A percentile compares a stretch with the other conserved stretches of the same genome.
These are phyloP conservation scores for Microctenopoma steveboyesi DNA, from an alignment of 2,797 vertebrate species.

Conservation along the genomic window DNA sequence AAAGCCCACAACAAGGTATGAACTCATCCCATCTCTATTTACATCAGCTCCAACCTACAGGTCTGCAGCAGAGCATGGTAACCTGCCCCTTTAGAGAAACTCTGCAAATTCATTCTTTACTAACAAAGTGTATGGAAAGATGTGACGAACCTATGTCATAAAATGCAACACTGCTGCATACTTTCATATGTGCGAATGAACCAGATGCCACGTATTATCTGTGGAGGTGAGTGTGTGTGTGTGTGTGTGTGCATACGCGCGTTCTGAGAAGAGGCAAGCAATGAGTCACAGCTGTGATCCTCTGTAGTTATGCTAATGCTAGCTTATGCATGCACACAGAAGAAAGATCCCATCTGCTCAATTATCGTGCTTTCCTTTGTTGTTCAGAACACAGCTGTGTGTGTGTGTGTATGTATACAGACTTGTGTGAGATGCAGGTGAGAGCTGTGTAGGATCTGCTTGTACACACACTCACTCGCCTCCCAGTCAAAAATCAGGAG, in stretches of 20 bases:
- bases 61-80: constrained; percentile 1
- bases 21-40: too few relatives aligned
- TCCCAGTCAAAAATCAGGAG: constrained; percentile 56
- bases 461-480: constrained; percentile 9
- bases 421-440: constrained; percentile 60
- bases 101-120: constrained; percentile 7
- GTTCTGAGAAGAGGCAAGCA: constrained; percentile 41
- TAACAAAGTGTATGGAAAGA: not conserved
- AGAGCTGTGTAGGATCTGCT: constrained; percentile 32
- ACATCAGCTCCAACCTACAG: not conserved
- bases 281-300: constrained; percentile 73
- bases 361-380: constrained; percentile 73
- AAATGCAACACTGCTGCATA: constrained; percentile 4
- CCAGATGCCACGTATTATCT: constrained; percentile 30
- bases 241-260: constrained; percentile 18
- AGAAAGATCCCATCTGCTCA: constrained; percentile 77
- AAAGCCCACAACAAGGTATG: constrained; percentile 90
- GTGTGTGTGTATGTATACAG: constrained; percentile 16
- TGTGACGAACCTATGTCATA: not conserved
- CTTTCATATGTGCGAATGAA: constrained; percentile 57
- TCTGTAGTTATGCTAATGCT: constrained; percentile 77
- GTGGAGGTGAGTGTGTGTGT: constrained; percentile 17
- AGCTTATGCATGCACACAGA: constrained; percentile 70
- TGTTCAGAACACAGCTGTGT: constrained; percentile 55
- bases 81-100: constrained; percentile 17